Conservation (phyloP, 2,113 vertebrate species). For the Mormyrus lacerda region DNA sequence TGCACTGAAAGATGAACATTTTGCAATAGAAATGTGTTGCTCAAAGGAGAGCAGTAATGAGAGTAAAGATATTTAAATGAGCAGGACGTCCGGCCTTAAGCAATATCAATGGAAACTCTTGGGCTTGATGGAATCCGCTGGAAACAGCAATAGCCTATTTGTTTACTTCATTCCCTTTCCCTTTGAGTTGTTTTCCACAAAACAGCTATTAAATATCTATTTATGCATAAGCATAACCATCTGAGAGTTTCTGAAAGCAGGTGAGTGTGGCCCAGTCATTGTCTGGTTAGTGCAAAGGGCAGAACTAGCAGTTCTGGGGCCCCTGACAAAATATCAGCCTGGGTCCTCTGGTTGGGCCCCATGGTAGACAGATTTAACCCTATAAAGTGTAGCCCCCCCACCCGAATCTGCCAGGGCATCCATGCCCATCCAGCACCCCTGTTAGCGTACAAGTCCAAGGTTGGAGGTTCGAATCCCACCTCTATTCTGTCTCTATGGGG, state of each 20-base stretch:
- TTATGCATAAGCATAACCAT: not conserved
- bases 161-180: not conserved
- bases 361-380: not conserved
- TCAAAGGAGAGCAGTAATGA: slow-evolving; percentile 37
- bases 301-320: not conserved
- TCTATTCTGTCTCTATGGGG: not conserved
- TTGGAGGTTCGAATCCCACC: not conserved
- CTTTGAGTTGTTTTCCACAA: not conserved
- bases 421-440: not conserved
- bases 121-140: slow-evolving; percentile 31
- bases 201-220: not conserved
- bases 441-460: not conserved
- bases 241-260: not conserved
- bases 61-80: slow-evolving; percentile 39
- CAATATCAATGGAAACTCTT: slow-evolving; percentile 38
- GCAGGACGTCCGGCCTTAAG: slow-evolving; percentile 48
- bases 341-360: not conserved
- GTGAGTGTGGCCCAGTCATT: not conserved
- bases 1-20: slow-evolving; percentile 44
- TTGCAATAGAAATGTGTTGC: slow-evolving; percentile 45
- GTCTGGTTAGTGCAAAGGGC: not conserved
- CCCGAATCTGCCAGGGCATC: not conserved
- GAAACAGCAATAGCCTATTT: not conserved
- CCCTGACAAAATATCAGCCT: not conserved
- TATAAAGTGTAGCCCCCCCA: not conserved